Evolutionary conservation across 2,888 invertebrate species (phyloP).

Genomic region (Cistogaster globosa): DNA sequence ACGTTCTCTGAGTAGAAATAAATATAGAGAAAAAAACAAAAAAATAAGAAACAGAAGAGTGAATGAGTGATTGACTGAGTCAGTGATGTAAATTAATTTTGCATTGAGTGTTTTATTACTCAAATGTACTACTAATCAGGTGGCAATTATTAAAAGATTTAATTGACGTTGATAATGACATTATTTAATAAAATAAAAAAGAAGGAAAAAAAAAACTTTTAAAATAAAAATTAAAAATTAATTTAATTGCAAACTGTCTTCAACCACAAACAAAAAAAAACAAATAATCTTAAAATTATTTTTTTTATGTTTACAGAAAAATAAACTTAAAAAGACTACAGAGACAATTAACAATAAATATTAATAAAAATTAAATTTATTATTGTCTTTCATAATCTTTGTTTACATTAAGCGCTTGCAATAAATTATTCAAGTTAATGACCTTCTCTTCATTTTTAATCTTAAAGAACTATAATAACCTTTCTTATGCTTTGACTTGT

Average conservation of each 20-base stretch:
- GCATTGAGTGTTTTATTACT: slow-evolving; percentile 57
- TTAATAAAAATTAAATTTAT: neutral
- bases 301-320: neutral
- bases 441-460: neutral
- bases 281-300: neutral
- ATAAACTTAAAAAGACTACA: neutral
- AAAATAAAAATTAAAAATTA: neutral
- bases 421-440: neutral
- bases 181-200: slow-evolving; percentile 24
- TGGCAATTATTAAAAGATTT: slow-evolving; percentile 54
- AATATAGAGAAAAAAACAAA: neutral
- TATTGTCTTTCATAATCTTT: neutral
- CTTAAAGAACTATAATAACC: neutral
- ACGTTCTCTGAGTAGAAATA: slow-evolving; percentile 45
- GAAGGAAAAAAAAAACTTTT: neutral
- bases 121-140: slow-evolving; percentile 65
- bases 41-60: slow-evolving; percentile 28
- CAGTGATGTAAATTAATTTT: slow-evolving; percentile 41
- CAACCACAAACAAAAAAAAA: too few species aligned
- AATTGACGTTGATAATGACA: slow-evolving; percentile 57
- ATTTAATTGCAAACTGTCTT: neutral
- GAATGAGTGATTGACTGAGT: slow-evolving; percentile 42
- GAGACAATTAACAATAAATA: too few species aligned
- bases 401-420: neutral
- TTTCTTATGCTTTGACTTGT: neutral